A percentile compares a stretch with the other conserved stretches of the same genome.
phyloP scores from a whole-genome alignment of 2,113 vertebrate species.

The Mionectes macconnelli region DNA sequence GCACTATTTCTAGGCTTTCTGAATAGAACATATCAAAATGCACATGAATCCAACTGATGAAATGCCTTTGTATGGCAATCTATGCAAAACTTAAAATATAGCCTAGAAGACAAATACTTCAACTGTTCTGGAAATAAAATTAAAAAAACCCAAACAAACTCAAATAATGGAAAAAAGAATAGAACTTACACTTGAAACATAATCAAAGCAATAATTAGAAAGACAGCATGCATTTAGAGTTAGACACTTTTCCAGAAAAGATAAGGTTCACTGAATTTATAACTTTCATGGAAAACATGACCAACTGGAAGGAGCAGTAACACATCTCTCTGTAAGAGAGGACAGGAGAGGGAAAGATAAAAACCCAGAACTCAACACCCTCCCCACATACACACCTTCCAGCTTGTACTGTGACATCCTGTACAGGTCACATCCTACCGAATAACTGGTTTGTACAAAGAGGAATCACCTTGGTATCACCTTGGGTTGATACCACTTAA shows the following conservation, averaged over 20 bases:
- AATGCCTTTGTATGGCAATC: background rate
- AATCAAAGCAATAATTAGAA: background rate
- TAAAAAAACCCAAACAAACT: background rate
- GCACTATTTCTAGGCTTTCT: background rate
- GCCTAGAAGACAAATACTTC: background rate
- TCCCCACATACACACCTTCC: rapidly evolving
- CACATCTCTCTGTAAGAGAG: background rate
- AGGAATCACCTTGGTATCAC: background rate
- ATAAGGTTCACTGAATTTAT: background rate
- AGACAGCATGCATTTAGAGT: background rate
- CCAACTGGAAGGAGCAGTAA: background rate
- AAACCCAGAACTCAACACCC: rapidly evolving
- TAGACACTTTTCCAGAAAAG: background rate
- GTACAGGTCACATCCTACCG: background rate
- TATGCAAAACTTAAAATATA: background rate
- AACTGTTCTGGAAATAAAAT: background rate
- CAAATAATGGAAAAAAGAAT: background rate
- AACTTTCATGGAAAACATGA: background rate
- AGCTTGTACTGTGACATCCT: background rate
- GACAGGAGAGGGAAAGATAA: rapidly evolving
- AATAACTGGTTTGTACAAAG: background rate
- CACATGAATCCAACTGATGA: background rate
- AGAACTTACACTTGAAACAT: background rate
- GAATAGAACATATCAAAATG: background rate
- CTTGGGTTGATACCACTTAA: background rate